Evolutionary conservation across 2,888 invertebrate species (phyloP), one percentile per base, ranked within the genome.

Genomic region (Campoletis raptor): DNA sequence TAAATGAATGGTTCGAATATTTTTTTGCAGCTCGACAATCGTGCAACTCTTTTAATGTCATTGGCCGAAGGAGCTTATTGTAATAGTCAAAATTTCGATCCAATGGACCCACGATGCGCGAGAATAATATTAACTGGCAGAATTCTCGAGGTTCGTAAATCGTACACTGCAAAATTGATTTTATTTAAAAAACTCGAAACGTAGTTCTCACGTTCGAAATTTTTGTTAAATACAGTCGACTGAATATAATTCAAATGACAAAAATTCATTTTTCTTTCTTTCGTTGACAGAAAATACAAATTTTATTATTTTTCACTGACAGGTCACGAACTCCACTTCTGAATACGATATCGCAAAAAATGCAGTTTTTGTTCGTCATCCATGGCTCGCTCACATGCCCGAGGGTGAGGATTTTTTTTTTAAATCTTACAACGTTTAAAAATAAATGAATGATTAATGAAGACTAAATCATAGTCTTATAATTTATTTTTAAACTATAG

Each of bases 21-120:
- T 36, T 54, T 76, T 72, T 89, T 86, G 76, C 91, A 97, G 97
- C 95, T 94, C 94, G 96, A 97, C 90, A 95, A 95, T 89, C 95
- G 96, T 6, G 96, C 96, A 6, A 96, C 97, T 0, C 94, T 97
- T n/a, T 94, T 97, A 87, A 96, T 97, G 89, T 96, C 96, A 0
- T 94, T 97, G 54, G 97, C 97, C 74, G 96, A 97, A 94, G 96
- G 96, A 3, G 94, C 95, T 82, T 97, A 96, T 92, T 97, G 97
- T 90, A 95, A 95, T 84, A 92, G 92, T 9, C 94, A 96, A 88
- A 92, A 95, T 72, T 96, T 95, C 90, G 97, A 97, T 92, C 96
- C 97, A 0, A 97, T 97, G 94, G 97, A 97, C 93, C 97, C 97
- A 0, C 95, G 97, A 64, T 97, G 97, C 94, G 96, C 97, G 4